Evolutionary conservation across 1,140 invertebrate genomes (phyloP), one percentile per base, ranked within the genome.

Genomic region (Paramacrobiotus metropolitanus): DNA sequence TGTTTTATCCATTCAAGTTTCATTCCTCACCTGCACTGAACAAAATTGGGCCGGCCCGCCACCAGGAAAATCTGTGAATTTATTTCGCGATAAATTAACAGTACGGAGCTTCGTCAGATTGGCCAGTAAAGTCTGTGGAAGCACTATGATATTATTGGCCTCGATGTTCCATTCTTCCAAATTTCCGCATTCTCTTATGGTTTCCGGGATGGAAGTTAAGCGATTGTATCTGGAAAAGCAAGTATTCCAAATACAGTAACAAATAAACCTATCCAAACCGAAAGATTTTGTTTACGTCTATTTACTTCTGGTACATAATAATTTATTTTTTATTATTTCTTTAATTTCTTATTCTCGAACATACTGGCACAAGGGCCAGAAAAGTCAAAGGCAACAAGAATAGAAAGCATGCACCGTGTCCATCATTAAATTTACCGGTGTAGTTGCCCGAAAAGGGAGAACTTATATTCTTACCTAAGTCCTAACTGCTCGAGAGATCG

Each of bases 141-240:
- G 76, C 67, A 85, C 82, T 59, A 83, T 86, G 65, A 99, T 87
- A 68, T 88, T 84, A 73, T 98, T 99, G 62, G 90, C 90, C 79
- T 99, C 95, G 3, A 98, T 86, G 74, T 97, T 99, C 71, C 98
- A 98, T 72, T 99, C 94, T 72, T 95, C 89, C 84, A 99, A 89
- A 65, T 85, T 80, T 65, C 82, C 83, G 75, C 93, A 99, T 69
- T 93, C 92, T 65, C 86, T 87, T 40, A 99, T 73, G 1, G 86
- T 83, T 62, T 83, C 78, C 28, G 95, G 95, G 65, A 99, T 83
- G 63, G 77, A 80, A 55, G 80, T 81, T 55, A 99, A 73, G 62
- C 88, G 83, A 74, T 99, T 99, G 71, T 99, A 99, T 69, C 82
- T 81, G 69, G 68, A 64, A 45, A 21, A 55, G 48, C 4, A 55